Base-by-base conservation (phyloP, 2,888 invertebrate genomes). In the Macaria notata region DNA sequence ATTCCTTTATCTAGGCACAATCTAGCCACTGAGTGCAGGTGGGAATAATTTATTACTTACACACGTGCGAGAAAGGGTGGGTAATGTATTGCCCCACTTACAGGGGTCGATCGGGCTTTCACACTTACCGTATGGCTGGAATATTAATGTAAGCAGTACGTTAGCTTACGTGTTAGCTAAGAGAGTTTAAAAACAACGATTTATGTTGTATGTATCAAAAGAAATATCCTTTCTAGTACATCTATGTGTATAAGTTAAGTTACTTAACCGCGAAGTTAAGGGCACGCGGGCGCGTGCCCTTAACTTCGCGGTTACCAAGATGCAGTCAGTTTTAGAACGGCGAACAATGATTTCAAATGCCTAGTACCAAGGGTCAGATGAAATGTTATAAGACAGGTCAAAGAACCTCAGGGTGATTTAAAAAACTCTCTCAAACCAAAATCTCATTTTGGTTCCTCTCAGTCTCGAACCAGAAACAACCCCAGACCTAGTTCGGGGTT, bases 61-160 rank as follows among this genome's bases (percentile, higher is more conserved):
- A 78, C 84, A 86, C 78, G 78, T 85, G 86, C 73, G 70, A 75
- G 76, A 73, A 80, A 80, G 81, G 83, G 81, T 54, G 70, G 73
- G 71, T 76, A 78, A 84, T 84, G 84, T 84, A 85, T 86, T 84
- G 81, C 81, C 79, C 81, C 76, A 84, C 82, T 85, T 84, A 81
- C 76, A 53, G 68, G 70, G 83, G 80, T 79, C 79, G 79, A 80
- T 79, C 74, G 73, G 71, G 72, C 72, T 72, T 75, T 78, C 73
- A 70, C 79, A 78, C 76, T 76, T 72, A 63, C 73, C 68, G 63
- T 69, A 63, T 67, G 69, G 41, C 42, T 30, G 43, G 54, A 51
- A 59, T 55, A 55, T 41, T 51, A 59, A 54, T 54, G 48, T 8
- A 30, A 3, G 33, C 54, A 54, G 54, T 59, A 51, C 51, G 38